Evolutionary conservation across 2,888 invertebrate species (phyloP).

Genomic region (Dicycla oo): DNA sequence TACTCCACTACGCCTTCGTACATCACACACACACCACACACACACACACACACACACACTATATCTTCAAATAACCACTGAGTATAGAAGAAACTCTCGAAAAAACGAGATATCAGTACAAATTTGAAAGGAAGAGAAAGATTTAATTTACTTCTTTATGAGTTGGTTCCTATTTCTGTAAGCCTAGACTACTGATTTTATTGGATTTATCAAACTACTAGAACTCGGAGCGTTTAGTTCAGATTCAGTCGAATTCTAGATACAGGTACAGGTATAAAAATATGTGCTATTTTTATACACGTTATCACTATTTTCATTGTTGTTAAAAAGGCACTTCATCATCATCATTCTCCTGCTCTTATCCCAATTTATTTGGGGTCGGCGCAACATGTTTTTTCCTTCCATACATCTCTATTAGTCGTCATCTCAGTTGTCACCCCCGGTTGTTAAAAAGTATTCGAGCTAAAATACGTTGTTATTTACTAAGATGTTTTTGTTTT

Average conservation of each 20-base stretch:
- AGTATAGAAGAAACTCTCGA: background rate
- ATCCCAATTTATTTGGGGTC: background rate
- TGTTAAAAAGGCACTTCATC: background rate
- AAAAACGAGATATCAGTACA: slow-evolving; percentile 9
- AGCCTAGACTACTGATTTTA: slow-evolving; percentile 15
- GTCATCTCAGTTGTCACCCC: background rate
- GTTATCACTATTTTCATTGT: no score
- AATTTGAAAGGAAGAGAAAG: slow-evolving; percentile 1
- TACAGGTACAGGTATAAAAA: background rate
- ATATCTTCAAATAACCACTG: background rate
- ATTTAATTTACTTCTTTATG: background rate
- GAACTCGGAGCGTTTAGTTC: background rate
- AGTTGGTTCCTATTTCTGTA: slow-evolving; percentile 5
- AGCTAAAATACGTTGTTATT: background rate
- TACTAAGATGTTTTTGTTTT: background rate
- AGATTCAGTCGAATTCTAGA: background rate
- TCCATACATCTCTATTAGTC: background rate
- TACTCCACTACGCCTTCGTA: no score
- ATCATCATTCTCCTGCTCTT: background rate
- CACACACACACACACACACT: no score
- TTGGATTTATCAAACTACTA: slow-evolving; percentile 8
- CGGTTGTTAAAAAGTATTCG: background rate
- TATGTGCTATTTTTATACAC: background rate
- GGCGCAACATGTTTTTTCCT: background rate
- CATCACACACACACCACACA: no score